A percentile compares a stretch with the other conserved stretches of the same genome.
Evolutionary conservation across 2,113 vertebrate species (phyloP).

Genomic region (Toxotes chatareus): DNA sequence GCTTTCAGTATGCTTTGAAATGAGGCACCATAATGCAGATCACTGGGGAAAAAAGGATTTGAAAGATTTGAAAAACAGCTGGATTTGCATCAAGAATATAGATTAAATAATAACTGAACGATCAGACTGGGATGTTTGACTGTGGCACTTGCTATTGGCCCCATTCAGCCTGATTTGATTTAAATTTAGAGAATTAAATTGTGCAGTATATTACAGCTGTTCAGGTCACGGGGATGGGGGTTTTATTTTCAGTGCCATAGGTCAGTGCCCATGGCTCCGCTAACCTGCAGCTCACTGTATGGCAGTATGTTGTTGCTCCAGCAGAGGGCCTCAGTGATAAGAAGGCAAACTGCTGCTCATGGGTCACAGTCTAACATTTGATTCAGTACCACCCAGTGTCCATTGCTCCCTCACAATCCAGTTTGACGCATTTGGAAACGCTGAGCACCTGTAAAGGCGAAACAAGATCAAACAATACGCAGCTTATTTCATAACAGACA

Average conservation of each 20-base stretch:
- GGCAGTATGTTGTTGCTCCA: constrained; percentile 31
- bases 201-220: neutral
- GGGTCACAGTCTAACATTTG: constrained; percentile 17
- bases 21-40: neutral
- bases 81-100: no score
- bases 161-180: neutral
- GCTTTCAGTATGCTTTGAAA: neutral
- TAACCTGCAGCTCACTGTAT: neutral
- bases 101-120: neutral
- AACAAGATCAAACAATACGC: neutral
- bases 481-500: neutral
- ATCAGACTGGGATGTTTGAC: neutral
- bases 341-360: constrained; percentile 3
- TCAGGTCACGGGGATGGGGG: neutral
- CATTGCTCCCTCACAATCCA: neutral
- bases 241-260: neutral
- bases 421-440: neutral
- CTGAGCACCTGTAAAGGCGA: neutral
- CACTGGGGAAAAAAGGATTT: no score
- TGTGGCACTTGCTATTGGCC: neutral
- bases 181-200: no score
- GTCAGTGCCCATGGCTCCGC: neutral
- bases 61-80: neutral
- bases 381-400: constrained; percentile 13
- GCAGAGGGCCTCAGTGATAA: constrained; percentile 59